Conservation (phyloP, 2,113 vertebrate species). For the Terrapene triunguis region DNA sequence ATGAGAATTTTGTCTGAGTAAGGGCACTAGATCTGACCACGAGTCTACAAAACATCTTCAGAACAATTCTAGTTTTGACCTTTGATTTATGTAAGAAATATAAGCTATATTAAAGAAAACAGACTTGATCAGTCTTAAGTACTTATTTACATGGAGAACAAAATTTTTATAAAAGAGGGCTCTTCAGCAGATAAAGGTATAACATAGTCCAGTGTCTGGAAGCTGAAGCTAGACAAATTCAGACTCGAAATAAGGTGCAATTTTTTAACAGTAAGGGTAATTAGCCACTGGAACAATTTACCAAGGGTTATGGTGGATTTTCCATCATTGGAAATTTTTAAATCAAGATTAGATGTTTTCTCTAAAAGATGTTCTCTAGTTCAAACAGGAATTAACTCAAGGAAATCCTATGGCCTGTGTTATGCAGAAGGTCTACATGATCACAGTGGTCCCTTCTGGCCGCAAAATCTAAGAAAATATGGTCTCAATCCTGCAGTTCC, state of each 20-base stretch:
- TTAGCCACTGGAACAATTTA: neutral
- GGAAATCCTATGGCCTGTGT: neutral
- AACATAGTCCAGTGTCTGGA: neutral
- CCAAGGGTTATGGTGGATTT: neutral
- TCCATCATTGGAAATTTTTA: neutral
- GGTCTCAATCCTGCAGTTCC: neutral
- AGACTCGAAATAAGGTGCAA: neutral
- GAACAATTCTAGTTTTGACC: neutral
- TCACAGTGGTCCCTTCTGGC: neutral
- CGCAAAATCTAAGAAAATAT: neutral
- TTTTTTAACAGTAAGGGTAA: neutral
- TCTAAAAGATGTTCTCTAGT: neutral
- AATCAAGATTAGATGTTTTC: neutral
- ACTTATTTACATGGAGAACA: neutral
- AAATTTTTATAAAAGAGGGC: neutral
- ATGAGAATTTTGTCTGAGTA: neutral
- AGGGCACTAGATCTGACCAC: neutral
- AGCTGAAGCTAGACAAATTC: neutral
- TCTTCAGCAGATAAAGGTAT: neutral
- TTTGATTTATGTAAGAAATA: neutral
- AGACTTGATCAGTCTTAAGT: neutral
- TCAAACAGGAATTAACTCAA: neutral
- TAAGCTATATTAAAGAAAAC: neutral
- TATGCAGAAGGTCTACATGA: neutral
- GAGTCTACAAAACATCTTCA: neutral